A percentile compares a stretch with the other conserved stretches of the same genome.
Evolutionary conservation across 2,113 vertebrate genomes (phyloP).

Genomic region (Xiphorhynchus elegans): DNA sequence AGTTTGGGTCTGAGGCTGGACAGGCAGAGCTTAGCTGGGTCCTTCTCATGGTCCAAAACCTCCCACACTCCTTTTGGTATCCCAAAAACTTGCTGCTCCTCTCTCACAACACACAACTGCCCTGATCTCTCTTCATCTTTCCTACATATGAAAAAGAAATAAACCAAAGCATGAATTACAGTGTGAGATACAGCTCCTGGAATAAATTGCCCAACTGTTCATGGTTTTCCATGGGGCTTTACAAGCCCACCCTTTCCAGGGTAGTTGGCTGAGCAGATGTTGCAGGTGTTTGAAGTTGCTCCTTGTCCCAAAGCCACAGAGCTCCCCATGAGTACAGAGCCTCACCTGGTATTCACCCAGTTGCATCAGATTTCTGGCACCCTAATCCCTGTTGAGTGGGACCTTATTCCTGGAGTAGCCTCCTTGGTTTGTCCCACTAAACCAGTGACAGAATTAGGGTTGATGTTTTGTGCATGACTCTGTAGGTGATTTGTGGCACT

Average conservation of each 20-base stretch:
- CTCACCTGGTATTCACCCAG: not conserved
- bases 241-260: not conserved
- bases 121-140: not conserved
- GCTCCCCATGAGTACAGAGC: not conserved
- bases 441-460: not conserved
- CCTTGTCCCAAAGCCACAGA: not conserved
- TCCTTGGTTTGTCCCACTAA: conserved; percentile 34
- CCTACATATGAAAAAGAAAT: not conserved
- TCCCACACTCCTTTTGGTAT: not conserved
- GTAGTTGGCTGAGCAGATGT: not conserved
- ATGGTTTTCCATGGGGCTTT: not conserved
- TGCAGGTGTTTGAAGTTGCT: not conserved
- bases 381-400: not conserved
- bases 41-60: not conserved
- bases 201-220: not conserved
- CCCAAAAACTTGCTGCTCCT: not conserved
- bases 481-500: not conserved
- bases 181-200: not conserved
- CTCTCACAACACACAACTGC: accelerated
- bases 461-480: not conserved
- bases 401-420: not conserved
- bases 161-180: not conserved
- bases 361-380: not conserved
- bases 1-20: not conserved
- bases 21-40: not conserved